A percentile compares a stretch with the other conserved stretches of the same genome.
Evolutionary conservation across 2,797 vertebrate genomes (phyloP).

Genomic region (Miichthys miiuy): DNA sequence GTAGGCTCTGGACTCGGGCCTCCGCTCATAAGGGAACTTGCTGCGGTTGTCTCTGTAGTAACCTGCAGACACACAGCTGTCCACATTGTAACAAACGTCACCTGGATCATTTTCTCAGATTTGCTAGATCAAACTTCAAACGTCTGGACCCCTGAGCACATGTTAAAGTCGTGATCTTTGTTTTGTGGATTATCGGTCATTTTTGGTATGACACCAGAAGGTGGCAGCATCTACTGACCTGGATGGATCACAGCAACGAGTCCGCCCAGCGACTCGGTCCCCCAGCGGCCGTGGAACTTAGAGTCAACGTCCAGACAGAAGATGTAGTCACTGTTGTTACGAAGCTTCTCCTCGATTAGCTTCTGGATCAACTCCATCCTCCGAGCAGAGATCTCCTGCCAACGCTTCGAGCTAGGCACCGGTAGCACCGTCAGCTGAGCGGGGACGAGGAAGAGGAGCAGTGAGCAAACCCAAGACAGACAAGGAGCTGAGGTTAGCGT

Average conservation of each 20-base stretch:
- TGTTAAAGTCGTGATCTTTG: no score
- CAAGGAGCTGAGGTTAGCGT: background rate
- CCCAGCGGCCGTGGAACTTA: constrained; percentile 77
- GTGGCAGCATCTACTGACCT: constrained; percentile 38
- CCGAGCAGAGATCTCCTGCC: constrained; percentile 85
- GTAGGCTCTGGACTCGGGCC: constrained; percentile 76
- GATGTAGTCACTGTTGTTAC: constrained; percentile 60
- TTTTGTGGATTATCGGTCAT: no score
- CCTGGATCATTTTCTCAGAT: background rate
- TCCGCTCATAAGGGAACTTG: constrained; percentile 83
- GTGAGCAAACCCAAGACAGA: no score
- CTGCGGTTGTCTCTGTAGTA: constrained; percentile 67
- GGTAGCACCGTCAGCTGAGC: constrained; percentile 35
- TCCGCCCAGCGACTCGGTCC: constrained; percentile 80
- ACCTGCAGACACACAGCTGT: constrained; percentile 39
- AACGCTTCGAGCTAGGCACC: constrained; percentile 62
- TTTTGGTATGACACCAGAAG: background rate
- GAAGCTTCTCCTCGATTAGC: constrained; percentile 67
- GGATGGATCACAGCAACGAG: constrained; percentile 84
- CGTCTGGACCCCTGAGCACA: no score
- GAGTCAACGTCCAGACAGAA: constrained; percentile 80
- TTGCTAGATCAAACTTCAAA: no score
- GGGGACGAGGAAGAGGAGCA: background rate
- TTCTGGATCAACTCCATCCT: constrained; percentile 82
- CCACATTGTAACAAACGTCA: background rate